A percentile compares a stretch with the other conserved stretches of the same genome.
phyloP scores from a whole-genome alignment of 2,888 invertebrate genomes.

The Hydroisotoma schaefferi region DNA sequence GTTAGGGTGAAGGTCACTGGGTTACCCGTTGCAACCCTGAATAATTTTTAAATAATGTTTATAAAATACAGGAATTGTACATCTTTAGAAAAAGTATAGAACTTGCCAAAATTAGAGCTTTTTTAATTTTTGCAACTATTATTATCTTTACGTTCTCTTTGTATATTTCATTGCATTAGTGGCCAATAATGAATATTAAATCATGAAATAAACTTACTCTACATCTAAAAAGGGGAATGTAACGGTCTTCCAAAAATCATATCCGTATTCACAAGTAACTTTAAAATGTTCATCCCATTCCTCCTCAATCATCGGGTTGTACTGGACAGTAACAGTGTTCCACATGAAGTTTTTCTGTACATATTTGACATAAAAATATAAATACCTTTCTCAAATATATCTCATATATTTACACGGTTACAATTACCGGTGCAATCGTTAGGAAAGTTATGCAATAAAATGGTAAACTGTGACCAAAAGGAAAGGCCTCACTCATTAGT shows the following conservation, averaged over 20 bases:
- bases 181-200: neutral
- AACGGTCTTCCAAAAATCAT: slow-evolving; percentile 95
- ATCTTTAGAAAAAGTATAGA: neutral
- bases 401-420: neutral
- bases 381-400: neutral
- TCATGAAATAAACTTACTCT: slow-evolving; percentile 66
- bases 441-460: too few species aligned
- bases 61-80: neutral
- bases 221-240: slow-evolving; percentile 92
- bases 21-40: slow-evolving; percentile 87
- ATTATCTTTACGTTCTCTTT: too few species aligned
- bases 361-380: too few species aligned
- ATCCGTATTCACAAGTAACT: slow-evolving; percentile 92
- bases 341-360: slow-evolving; percentile 90
- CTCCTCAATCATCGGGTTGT: slow-evolving; percentile 83
- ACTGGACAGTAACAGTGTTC: slow-evolving; percentile 93
- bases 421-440: too few species aligned
- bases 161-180: too few species aligned
- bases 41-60: slow-evolving; percentile 9
- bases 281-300: slow-evolving; percentile 93
- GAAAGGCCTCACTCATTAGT: too few species aligned
- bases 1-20: slow-evolving; percentile 89
- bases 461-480: too few species aligned
- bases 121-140: too few species aligned
- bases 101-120: neutral